Base-by-base conservation (phyloP, 2,888 invertebrate genomes). In the Lordiphosa andalusiaca region DNA sequence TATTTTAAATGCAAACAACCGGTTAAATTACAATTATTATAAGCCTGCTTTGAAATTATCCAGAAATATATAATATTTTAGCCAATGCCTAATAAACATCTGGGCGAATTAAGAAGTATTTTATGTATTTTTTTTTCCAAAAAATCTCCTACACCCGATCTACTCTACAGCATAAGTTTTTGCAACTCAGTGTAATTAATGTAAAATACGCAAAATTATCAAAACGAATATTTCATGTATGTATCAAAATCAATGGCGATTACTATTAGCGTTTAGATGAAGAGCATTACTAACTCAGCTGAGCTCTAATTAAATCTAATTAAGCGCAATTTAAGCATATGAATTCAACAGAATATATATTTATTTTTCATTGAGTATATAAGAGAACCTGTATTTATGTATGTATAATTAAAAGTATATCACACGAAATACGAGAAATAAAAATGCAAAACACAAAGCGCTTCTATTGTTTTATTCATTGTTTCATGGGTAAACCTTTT, bases 251-350 rank as follows among this genome's bases (percentile, higher is more conserved):
- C 30, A 44, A 44, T 21, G 30, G 55, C 19, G 48, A 72, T 54
- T 63, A 74, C 84, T 75, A 75, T 69, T 81, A 84, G 81, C 54
- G 16, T 44, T 42, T 80, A 63, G 60, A 42, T 51, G 3, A 36
- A 59, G 76, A 75, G 69, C 73, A 82, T 65, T 63, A 82, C 83
- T 78, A 82, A 68, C 46, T 71, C 56, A 62, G 72, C 72, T 68
- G 64, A 64, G 84, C 81, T 75, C 84, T 60, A 30, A 42, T 60
- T 67, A 44, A 9, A 2, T 30, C 30, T 2, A 30, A 9, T 30
- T 30, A 6, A 25, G 9, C 13, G 10, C 21, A 21, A 40, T 35
- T 36, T 72, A 81, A 62, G 70, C 12, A 50, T 36, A 42, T 41
- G 39, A 30, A 13, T 48, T 38, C 30, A 47, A 61, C 63, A 56